A percentile compares a stretch with the other conserved stretches of the same genome.
Conservation (phyloP, 2,888 invertebrate species). For the Caenorhabditis panamensis region DNA sequence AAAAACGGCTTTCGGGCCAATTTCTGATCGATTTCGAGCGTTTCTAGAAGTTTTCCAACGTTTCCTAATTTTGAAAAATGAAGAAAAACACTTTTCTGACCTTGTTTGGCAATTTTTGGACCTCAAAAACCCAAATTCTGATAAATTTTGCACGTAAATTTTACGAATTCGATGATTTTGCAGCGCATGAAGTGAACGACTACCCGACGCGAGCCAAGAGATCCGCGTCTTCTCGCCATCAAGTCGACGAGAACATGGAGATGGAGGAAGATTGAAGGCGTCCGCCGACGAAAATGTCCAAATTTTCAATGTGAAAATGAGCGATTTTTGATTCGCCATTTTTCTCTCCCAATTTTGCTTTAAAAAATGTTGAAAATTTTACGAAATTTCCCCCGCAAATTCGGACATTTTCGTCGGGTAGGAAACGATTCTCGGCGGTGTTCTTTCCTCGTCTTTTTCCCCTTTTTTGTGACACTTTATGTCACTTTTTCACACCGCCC, state of each 20-base stretch:
- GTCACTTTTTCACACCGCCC: not conserved
- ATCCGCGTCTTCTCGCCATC: constrained; percentile 7
- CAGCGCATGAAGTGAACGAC: constrained; percentile 6
- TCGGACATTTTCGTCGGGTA: constrained; percentile 58
- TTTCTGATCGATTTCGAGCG: too few species aligned
- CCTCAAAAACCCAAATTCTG: too few species aligned
- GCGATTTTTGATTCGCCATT: not conserved
- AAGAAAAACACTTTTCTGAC: too few species aligned
- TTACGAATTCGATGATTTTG: not conserved
- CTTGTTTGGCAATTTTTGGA: too few species aligned
- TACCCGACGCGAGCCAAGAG: constrained; percentile 8
- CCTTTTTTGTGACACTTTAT: not conserved
- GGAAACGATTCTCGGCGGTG: constrained; percentile 62
- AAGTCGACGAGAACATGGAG: constrained; percentile 66
- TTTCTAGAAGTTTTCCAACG: too few species aligned
- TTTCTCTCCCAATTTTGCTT: constrained; percentile 4
- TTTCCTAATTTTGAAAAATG: too few species aligned
- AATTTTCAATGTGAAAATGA: constrained; percentile 23
- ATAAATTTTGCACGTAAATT: not conserved
- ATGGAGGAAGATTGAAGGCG: constrained; percentile 69
- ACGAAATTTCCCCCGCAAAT: not conserved
- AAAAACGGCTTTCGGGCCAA: too few species aligned
- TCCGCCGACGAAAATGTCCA: constrained; percentile 60
- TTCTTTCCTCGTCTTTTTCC: constrained; percentile 48
- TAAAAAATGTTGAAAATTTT: not conserved